Evolutionary conservation across 2,797 vertebrate species (phyloP), one percentile per base, ranked within the genome.

Genomic region (Hoplostethus mediterraneus): DNA sequence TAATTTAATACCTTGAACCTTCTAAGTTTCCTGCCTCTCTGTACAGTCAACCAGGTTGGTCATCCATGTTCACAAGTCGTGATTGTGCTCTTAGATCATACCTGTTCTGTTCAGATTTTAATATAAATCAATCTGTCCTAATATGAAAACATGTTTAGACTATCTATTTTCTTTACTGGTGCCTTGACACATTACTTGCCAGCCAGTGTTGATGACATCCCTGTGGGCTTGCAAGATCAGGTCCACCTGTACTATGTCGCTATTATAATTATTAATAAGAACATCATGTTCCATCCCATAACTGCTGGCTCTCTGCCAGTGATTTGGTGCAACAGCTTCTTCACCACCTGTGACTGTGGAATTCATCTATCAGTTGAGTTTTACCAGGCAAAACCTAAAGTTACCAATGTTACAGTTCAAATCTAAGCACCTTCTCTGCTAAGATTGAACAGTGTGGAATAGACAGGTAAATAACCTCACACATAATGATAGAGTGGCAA

Each of bases 261-360:
- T 80, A 89, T 90, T 87, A 88, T 92, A 86, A 89, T 89, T 81
- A 92, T 89, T 82, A 92, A 84, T 81, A 63, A 86, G 91, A 88
- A 92, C 93, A 92, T 86, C 76, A 62, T 93, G 93, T 94, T 94
- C 93, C 79, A 71, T 85, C 77, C 83, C 56, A 80, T 82, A 73
- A 75, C 67, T 65, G 63, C 72, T 91, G 87, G 87, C 74, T 59
- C 73, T 78, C 74, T 80, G 83, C 89, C 86, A 89, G 78, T 53
- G 48, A 36, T 53, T 66, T 84, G 80, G 75, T 89, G 73, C 72
- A 82, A 83, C 83, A 57, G 67, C 78, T 66, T 84, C 82, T 62
- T 80, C 78, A 42, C 36, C 79, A 73, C 75, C 66, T 67, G 60
- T 73, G 66, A 80, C 67, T 81, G 67, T 67, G 60, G 71, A 77